Base-by-base conservation (phyloP, 1,140 invertebrate genomes). In the Drosophila truncata region DNA sequence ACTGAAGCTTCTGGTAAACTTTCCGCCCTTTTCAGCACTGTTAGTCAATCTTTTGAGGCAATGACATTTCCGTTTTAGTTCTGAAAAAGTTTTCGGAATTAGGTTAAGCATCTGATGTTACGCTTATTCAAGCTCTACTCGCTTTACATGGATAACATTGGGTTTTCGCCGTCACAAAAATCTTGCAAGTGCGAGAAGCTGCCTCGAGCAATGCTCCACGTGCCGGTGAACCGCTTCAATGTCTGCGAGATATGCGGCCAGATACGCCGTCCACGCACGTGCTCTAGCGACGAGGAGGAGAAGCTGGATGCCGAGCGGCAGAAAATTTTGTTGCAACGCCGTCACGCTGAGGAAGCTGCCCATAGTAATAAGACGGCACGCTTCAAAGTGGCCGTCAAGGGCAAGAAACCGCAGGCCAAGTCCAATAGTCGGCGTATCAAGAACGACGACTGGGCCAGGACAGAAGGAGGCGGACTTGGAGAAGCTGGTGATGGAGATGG, bases 101-200 rank as follows among this genome's bases (percentile, higher is more conserved):
- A 10, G 3, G 18, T 37, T 8, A 18, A 8, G 20, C 37, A 3
- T 54, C 77, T 61, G 42, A 87, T 87, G 84, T 88, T 87, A 50
- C 84, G 84, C 8, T 80, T 87, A n/a, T 90, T 69, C 60, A 83
- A 90, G 52, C 16, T 88, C 2, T 88, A 90, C 35, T 71, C 73
- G n/a, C 46, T 88, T 2, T 84, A 84, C 76, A 31, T 65, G 23
- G 81, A 69, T 33, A 81, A 78, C 23, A 69, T 14, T 0, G 20
- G 1, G 0, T 10, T 23, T 23, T 35, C 80, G 58, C 11, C 39
- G 18, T 27, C 14, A 16, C 47, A 27, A 18, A 41, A 52, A 1
- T 78, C 67, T 69, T 87, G 84, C 63, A 29, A 75, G 7, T 87
- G 84, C 59, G 77, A 81, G 23, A 84, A 84, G 37, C 27, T 84